A percentile compares a stretch with the other conserved stretches of the same genome.
Evolutionary conservation across 2,797 vertebrate genomes (phyloP).

Genomic region (Hypotaenidia okinawae): DNA sequence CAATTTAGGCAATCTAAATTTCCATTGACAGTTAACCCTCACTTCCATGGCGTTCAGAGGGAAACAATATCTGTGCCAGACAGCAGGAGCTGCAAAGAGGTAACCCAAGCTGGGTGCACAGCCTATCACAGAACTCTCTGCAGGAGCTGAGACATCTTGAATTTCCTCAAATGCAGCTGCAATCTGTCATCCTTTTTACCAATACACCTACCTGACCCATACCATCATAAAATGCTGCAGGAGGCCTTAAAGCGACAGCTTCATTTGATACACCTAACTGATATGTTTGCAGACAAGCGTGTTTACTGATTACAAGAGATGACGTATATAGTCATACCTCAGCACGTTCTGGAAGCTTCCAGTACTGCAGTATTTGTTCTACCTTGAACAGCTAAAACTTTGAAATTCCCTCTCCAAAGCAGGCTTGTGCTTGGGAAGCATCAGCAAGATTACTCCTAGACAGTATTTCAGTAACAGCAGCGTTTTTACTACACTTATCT

Average conservation of each 20-base stretch:
- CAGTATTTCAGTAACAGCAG: slow-evolving; percentile 1
- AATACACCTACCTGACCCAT: neutral
- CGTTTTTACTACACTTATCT: slow-evolving; percentile 20
- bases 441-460: neutral
- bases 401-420: neutral
- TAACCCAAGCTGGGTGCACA: neutral
- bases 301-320: neutral
- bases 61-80: neutral
- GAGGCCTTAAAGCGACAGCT: neutral
- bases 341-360: neutral
- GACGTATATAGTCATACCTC: neutral
- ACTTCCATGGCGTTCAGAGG: neutral
- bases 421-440: neutral
- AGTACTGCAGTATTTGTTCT: neutral
- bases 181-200: slow-evolving; percentile 7
- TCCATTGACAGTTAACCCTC: neutral
- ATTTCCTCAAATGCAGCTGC: slow-evolving; percentile 28
- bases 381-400: neutral
- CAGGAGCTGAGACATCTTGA: neutral
- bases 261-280: neutral
- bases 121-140: neutral
- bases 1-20: neutral
- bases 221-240: neutral
- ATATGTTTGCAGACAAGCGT: neutral
- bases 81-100: neutral